Evolutionary conservation across 1,140 invertebrate genomes (phyloP), one percentile per base, ranked within the genome.

Genomic region (Drosophila pseudoananassae): DNA sequence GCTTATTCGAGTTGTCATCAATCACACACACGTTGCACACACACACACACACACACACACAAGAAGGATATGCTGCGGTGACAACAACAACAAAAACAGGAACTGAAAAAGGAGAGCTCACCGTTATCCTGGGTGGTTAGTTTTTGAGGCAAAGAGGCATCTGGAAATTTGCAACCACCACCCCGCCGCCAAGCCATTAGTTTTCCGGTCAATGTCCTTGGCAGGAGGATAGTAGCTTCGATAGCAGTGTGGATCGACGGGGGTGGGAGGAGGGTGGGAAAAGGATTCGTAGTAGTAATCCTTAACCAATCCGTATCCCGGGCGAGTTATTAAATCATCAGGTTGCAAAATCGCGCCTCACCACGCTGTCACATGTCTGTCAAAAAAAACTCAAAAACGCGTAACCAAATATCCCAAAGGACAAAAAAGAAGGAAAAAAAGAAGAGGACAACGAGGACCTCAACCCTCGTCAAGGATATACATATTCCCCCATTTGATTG

Each of bases 1-100:
- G 87, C 87, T 90, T 90, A 90, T 90, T 85, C 85, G 85, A 90
- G 69, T 90, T 90, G 82, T 83, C 87, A 90, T 90, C 87, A 90
- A 90, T 90, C 87, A 90, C 82, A 73, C 75, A 84, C 80, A 83
- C 80, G 71, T 40, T 76, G 75, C 75, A 83, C 75, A 76, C 79
- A 69, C 58, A 73, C 72, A 72, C 66, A 79, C 64, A 57, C 63
- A 60, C 58, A 38, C 49, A 47, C 10, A 53, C 23, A 53, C 27
- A 27, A 3, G 38, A 49, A 60, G 51, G 65, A 74, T 80, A 56
- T 46, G 60, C 66, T 80, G 76, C 66, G 71, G 50, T 72, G 81
- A 65, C 66, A 80, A 70, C 66, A 61, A 45, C 47, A 61, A 45
- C 47, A 52, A 63, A 53, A 76, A 73, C 74, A 78, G 60, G 47